Base-by-base conservation (phyloP, 2,888 invertebrate genomes). In the Aricia artaxerxes region DNA sequence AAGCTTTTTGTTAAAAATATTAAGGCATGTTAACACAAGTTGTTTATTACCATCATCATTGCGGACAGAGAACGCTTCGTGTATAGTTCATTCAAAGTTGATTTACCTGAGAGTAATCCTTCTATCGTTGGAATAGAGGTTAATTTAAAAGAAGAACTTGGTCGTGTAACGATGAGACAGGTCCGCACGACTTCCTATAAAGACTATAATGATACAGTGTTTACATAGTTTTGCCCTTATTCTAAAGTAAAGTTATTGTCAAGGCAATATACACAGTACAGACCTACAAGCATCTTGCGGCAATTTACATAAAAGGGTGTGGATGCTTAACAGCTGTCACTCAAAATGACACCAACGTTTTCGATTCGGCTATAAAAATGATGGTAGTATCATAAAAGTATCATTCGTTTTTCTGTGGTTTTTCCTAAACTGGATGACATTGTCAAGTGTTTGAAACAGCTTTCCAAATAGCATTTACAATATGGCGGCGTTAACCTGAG, bases 1-100 rank as follows among this genome's bases (percentile, higher is more conserved):
- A 35, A 57, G 76, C 31, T 35, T 76, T 76, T 76, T 76, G 76
- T 76, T 76, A 31, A 57, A 76, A 76, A 75, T 75, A 44, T 75
- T 75, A 75, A 75, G 75, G 16, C 75, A 75, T 31, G 49, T 75
- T 75, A 49, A 75, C 75, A 24, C 24, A 49, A 44, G 75, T 75
- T 75, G 49, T 75, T 75, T 69, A 44, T 44, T 49, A 49, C 75
- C 49, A 31, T 75, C 75, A 75, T 75, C 75, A 75, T 24, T 7
- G 40, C 44, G 49, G 49, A 75, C 13, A 49, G 24, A 13, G 44
- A 16, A 24, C 24, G 24, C 24, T 57, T 57, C 57, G 57, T 57
- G 57, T 57, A 57, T 16, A 57, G 3, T 16, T 3, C 57, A 4
- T 57, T 57, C 57, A 16, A 2, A 57, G 57, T 16, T 16, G 1